Base-by-base conservation (phyloP, 2,797 vertebrate genomes). In the Onychomys torridus region DNA sequence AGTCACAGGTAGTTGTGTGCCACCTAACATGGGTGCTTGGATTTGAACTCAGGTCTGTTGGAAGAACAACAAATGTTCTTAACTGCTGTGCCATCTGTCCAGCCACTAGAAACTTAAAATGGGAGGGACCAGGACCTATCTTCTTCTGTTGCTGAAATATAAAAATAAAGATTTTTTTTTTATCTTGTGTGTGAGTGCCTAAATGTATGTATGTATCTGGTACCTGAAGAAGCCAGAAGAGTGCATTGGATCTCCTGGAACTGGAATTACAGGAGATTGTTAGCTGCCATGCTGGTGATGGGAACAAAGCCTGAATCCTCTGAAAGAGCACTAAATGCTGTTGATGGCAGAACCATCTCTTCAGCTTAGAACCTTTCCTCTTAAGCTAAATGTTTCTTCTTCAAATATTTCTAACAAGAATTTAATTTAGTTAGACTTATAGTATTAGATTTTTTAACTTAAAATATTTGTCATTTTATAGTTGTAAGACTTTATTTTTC, bases 331-430 rank as follows among this genome's bases (percentile, higher is more conserved):
- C 5, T 17, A 79, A 29, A 9, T 55, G 5, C 77, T 55, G 0
- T 12, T 79, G 77, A 79, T 9, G 12, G 17, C 32, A 23, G 49
- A 79, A 32, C 49, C 49, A 11, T 17, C 49, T 55, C 49, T 55
- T 55, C 32, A 23, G 9, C 49, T 25, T 32, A 76, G 10, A 17
- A 59, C 3, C 29, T 73, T 94, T 94, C 32, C 86, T 94, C 40
- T 73, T 81, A 69, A 43, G 17, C 37, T 69, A 76, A 95, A 59
- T 69, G 9, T 92, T 95, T 94, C 40, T 84, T 69, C n/a, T 85
- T 94, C 11, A 9, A 94, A 87, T 2, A 23, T 96, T 95, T 94
- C 17, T 83, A 84, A 91, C 25, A 94, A 96, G 17, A 87, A 89
- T 83, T 90, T 46, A 93, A 6, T 73, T 90, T 94, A 78, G 87